Evolutionary conservation across 2,113 vertebrate genomes (phyloP).

Genomic region (Heloderma charlesbogerti): DNA sequence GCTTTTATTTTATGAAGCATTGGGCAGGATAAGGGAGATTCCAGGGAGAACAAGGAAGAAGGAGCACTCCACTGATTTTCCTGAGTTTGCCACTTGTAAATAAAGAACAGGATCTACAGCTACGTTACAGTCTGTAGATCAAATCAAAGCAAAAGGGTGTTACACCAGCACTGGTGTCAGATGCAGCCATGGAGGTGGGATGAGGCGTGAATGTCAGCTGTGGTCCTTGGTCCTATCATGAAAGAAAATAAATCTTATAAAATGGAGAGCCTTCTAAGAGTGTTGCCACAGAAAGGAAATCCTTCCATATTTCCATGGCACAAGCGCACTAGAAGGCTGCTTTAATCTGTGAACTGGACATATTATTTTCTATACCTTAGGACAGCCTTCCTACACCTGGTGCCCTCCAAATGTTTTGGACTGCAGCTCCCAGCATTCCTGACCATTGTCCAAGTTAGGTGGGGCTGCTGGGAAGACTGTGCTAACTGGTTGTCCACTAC

Average conservation of each 20-base stretch:
- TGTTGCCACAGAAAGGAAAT: too few relatives aligned
- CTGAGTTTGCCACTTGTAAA: background rate
- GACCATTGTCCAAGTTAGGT: too few relatives aligned
- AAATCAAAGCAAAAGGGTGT: background rate
- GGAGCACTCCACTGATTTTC: background rate
- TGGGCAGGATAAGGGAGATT: background rate
- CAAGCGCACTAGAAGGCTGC: background rate
- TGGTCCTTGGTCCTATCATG: too few relatives aligned
- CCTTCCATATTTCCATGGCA: too few relatives aligned
- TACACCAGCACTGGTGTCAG: background rate
- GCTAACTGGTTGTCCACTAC: too few relatives aligned
- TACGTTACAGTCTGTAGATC: background rate
- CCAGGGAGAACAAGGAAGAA: background rate
- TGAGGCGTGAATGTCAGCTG: background rate
- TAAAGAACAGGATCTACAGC: background rate
- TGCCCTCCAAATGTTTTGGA: too few relatives aligned
- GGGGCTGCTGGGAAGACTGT: too few relatives aligned
- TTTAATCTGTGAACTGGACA: conserved; percentile 13
- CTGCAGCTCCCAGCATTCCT: too few relatives aligned
- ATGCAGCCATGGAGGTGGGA: background rate
- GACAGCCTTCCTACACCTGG: too few relatives aligned
- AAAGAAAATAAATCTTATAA: too few relatives aligned
- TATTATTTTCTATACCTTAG: too few relatives aligned
- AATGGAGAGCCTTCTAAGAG: too few relatives aligned
- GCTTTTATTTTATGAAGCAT: background rate